Evolutionary conservation across 2,113 vertebrate genomes (phyloP), one percentile per base, ranked within the genome.

Genomic region (Ailuropoda melanoleuca): DNA sequence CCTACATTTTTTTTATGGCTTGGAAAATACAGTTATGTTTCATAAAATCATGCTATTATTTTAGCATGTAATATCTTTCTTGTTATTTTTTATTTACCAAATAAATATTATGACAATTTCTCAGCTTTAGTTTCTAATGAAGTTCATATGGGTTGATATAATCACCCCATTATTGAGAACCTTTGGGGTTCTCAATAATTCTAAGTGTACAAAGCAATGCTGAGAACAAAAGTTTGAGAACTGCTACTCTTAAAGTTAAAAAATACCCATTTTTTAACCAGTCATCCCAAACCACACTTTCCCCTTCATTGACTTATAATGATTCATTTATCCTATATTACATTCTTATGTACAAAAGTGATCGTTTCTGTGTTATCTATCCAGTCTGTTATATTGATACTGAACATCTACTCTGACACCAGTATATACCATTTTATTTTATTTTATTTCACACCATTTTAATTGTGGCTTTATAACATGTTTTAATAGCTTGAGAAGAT

Each of bases 71-170:
- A 64, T 74, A 72, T 18, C 13, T 72, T 93, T 84, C 83, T 62
- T 58, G 31, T 77, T 82, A 72, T 48, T 85, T 85, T 95, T 87
- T 80, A 95, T 48, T 64, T 84, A 78, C 12, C 53, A 84, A 83
- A 58, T n/a, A 75, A 95, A 84, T 70, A 34, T 60, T 84, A 85
- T 12, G 88, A 37, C 5, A 95, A 93, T 84, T 90, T 95, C n/a
- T 95, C 37, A 85, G 53, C 13, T 95, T 85, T 62, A 70, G 58
- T 93, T 93, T 93, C 18, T 68, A 84, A 84, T 14, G 77, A 18
- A 34, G 43, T 23, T 37, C 56, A 19, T 87, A n/a, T 55, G 8
- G 8, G 64, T n/a, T n/a, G 37, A 39, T 60, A n/a, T 39, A 37
- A 89, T 8, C 34, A 31, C n/a, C n/a, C n/a, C n/a, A n/a, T n/a